Percentiles rank a stretch among this genome's conserved stretches.
These are phyloP conservation scores for Amphipoea lucens DNA, from an alignment of 2,888 invertebrate genomes.

Conservation along the genomic window DNA sequence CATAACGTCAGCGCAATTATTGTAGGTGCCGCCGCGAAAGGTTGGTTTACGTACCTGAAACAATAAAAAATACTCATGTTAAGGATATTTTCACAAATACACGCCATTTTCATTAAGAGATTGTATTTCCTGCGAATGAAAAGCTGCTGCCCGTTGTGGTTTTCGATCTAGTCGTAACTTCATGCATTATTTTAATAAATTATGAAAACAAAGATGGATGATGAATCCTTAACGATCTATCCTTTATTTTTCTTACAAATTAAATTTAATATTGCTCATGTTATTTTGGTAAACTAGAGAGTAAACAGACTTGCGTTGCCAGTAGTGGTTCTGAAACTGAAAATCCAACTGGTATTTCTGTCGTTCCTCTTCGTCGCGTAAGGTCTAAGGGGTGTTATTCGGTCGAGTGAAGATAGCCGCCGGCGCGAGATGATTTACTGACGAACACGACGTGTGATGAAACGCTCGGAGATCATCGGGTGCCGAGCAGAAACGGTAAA, in stretches of 20 bases:
- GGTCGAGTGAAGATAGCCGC: conserved; percentile 67
- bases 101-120: not conserved
- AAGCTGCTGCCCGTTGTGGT: not conserved
- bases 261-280: not conserved
- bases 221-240: not conserved
- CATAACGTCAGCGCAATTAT: conserved; percentile 41
- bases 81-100: not conserved
- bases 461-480: conserved; percentile 59
- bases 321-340: not conserved
- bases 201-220: not conserved
- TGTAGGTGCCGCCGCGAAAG: conserved; percentile 3
- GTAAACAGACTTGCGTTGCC: not conserved
- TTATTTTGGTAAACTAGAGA: not conserved
- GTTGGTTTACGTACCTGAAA: conserved; percentile 47
- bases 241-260: not conserved
- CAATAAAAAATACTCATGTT: conserved; percentile 6
- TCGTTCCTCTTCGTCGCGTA: not conserved
- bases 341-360: conserved; percentile 34
- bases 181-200: not conserved
- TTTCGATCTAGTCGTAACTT: not conserved
- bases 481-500: conserved; percentile 54
- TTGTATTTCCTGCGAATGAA: not conserved
- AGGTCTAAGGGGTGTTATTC: conserved; percentile 61
- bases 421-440: conserved; percentile 68
- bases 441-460: conserved; percentile 66